Evolutionary conservation across 2,113 vertebrate genomes (phyloP).

Genomic region (Colaptes auratus): DNA sequence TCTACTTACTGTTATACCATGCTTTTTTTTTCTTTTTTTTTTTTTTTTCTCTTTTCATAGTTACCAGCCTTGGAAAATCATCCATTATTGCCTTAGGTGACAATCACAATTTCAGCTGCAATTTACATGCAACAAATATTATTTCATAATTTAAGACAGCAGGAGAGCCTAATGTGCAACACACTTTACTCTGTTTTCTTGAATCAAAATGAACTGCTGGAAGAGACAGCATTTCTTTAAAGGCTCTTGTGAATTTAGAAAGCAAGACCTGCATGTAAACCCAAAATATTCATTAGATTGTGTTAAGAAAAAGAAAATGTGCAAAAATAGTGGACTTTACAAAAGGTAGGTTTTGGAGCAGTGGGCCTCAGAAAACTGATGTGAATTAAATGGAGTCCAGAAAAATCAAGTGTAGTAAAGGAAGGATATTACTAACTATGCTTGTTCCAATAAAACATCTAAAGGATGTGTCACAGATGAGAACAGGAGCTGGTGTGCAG

Average conservation of each 20-base stretch:
- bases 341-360: not conserved
- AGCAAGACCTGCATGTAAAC: not conserved
- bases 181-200: not conserved
- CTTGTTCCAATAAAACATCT: constrained; percentile 37
- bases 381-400: constrained; percentile 35
- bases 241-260: not conserved
- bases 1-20: not conserved
- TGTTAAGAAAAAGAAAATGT: not conserved
- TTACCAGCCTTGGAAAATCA: not conserved
- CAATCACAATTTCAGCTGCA: not conserved
- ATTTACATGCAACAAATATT: not conserved
- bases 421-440: constrained; percentile 10
- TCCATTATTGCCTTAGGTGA: not conserved
- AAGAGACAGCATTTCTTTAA: not conserved
- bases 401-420: constrained; percentile 46
- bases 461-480: constrained; percentile 23
- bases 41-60: not conserved
- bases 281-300: not conserved
- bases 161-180: not conserved
- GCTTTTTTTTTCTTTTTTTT: not conserved
- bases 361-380: not conserved
- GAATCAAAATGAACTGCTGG: constrained; percentile 14
- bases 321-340: not conserved
- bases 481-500: constrained; percentile 5
- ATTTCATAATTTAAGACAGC: not conserved